Percentiles rank a stretch among this genome's conserved stretches.
These are phyloP conservation scores for Morpho helenor DNA, from an alignment of 2,888 invertebrate genomes.

Conservation along the genomic window DNA sequence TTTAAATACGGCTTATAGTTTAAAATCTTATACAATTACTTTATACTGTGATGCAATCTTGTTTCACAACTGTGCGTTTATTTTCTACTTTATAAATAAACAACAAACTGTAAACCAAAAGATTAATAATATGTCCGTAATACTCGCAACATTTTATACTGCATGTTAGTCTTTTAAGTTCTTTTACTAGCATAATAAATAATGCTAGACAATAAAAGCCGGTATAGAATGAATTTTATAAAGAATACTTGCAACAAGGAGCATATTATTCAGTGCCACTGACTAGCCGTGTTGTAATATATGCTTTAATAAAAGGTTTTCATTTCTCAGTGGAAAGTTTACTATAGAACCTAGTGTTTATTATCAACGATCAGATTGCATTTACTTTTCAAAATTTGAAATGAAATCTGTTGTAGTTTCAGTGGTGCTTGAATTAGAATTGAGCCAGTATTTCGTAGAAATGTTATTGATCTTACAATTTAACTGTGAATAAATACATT, in stretches of 20 bases:
- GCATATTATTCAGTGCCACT: constrained; percentile 75
- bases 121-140: background rate
- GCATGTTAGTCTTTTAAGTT: constrained; percentile 12
- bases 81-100: background rate
- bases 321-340: constrained; percentile 70
- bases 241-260: constrained; percentile 71
- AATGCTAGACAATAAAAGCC: constrained; percentile 66
- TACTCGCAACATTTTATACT: constrained; percentile 9
- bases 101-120: too few relatives aligned
- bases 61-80: too few relatives aligned
- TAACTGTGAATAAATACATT: too few relatives aligned
- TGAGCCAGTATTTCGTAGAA: too few relatives aligned
- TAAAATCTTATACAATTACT: too few relatives aligned
- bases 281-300: constrained; percentile 72
- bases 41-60: too few relatives aligned
- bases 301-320: constrained; percentile 79
- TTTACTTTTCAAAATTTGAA: too few relatives aligned
- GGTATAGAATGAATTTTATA: constrained; percentile 57
- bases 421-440: too few relatives aligned
- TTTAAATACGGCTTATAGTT: too few relatives aligned
- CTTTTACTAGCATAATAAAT: constrained; percentile 48
- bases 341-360: constrained; percentile 47
- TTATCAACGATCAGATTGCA: too few relatives aligned
- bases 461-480: too few relatives aligned
- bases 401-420: too few relatives aligned